Evolutionary conservation across 2,888 invertebrate genomes (phyloP).

Genomic region (Scrobipalpa costella): DNA sequence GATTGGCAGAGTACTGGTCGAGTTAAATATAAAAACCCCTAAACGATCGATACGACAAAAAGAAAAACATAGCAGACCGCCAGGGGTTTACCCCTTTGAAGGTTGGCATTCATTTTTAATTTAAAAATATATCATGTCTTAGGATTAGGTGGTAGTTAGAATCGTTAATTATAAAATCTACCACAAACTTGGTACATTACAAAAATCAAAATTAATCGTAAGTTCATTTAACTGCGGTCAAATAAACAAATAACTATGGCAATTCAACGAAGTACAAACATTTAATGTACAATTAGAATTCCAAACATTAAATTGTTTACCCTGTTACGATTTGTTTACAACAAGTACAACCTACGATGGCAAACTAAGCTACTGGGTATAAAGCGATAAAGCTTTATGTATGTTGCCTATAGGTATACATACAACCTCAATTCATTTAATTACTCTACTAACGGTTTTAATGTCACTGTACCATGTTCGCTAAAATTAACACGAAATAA

Average conservation of each 20-base stretch:
- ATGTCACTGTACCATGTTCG: not conserved
- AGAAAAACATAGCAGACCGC: too few species aligned
- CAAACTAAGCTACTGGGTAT: not conserved
- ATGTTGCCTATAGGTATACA: not conserved
- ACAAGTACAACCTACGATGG: not conserved
- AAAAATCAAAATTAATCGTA: too few species aligned
- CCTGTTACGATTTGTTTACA: not conserved
- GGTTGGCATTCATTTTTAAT: too few species aligned
- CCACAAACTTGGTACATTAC: too few species aligned
- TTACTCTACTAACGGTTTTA: slow-evolving; percentile 11
- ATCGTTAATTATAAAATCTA: too few species aligned
- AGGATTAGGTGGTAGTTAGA: too few species aligned
- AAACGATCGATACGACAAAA: too few species aligned
- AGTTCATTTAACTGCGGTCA: too few species aligned
- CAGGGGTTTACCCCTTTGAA: too few species aligned
- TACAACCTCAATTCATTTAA: slow-evolving; percentile 9
- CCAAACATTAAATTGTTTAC: not conserved
- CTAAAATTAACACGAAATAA: not conserved
- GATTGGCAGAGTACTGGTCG: too few species aligned
- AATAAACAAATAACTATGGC: not conserved
- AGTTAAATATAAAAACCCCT: too few species aligned
- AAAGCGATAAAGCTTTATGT: slow-evolving; percentile 3
- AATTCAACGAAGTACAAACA: not conserved
- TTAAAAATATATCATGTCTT: too few species aligned
- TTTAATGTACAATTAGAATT: not conserved